These are phyloP conservation scores for Rhabdornis inornatus DNA, from an alignment of 2,113 vertebrate genomes.

Conservation along the genomic window DNA sequence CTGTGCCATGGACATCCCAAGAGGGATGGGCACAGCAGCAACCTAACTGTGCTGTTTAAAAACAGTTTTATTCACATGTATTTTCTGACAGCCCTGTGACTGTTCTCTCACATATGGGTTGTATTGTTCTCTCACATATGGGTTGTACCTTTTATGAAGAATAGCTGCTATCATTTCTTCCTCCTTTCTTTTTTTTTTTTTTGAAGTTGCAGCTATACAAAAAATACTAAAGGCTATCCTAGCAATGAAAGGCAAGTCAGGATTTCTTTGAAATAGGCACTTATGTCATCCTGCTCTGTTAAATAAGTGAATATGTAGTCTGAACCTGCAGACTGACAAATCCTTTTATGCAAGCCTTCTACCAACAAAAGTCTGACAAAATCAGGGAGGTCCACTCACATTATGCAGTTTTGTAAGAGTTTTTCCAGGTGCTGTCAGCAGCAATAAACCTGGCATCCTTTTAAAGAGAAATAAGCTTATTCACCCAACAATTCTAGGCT, in stretches of 20 bases:
- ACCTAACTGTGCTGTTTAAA: not conserved
- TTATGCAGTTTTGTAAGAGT: not conserved
- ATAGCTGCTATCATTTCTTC: not conserved
- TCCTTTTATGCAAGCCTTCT: not conserved
- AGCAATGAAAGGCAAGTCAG: not conserved
- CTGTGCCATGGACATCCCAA: not conserved
- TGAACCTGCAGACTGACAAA: not conserved
- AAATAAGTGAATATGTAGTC: not conserved
- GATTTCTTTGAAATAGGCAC: not conserved
- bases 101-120: not conserved
- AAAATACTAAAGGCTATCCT: not conserved
- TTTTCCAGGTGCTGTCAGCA: conserved; percentile 25
- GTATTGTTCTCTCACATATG: not conserved
- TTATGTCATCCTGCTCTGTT: not conserved
- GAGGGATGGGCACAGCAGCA: not conserved
- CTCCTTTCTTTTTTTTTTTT: not conserved
- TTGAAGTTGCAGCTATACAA: not conserved
- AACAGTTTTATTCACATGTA: accelerated
- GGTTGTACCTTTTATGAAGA: not conserved
- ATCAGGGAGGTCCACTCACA: not conserved
- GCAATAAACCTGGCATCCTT: not conserved
- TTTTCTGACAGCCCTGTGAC: not conserved
- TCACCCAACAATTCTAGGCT: not conserved
- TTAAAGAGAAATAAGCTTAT: not conserved
- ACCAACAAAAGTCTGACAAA: not conserved